These are phyloP conservation scores for Zaprionus africanus DNA, from an alignment of 1,140 invertebrate genomes.

Conservation along the genomic window DNA sequence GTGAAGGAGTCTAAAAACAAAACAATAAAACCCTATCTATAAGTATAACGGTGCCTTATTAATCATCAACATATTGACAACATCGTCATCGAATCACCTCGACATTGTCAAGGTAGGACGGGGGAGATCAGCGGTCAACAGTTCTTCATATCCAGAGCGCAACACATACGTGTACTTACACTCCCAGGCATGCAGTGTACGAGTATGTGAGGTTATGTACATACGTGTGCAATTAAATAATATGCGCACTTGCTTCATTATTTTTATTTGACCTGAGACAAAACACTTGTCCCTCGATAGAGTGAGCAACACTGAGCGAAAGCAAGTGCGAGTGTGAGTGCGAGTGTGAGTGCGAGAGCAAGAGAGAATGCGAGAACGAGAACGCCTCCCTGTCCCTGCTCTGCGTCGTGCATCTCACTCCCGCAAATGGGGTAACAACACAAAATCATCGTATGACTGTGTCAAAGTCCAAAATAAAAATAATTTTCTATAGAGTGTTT, in stretches of 20 bases:
- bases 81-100: conserved; percentile 15
- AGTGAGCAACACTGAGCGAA: not conserved
- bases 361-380: conserved; percentile 2
- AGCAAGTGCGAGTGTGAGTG: not conserved
- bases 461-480: conserved; percentile 82
- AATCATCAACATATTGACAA: conserved; percentile 5
- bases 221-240: conserved; percentile 11
- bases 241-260: conserved; percentile 10
- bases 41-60: not conserved
- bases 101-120: conserved; percentile 11
- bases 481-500: conserved; percentile 57
- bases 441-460: conserved; percentile 80
- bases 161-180: not conserved
- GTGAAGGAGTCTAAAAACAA: not conserved
- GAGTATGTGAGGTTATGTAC: conserved; percentile 1
- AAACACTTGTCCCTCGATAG: conserved; percentile 12
- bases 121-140: not conserved
- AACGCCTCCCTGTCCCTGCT: conserved; percentile 18
- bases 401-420: conserved; percentile 22
- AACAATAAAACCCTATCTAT: not conserved
- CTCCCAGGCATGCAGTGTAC: not conserved
- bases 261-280: conserved; percentile 30
- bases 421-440: conserved; percentile 66
- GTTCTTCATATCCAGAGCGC: not conserved
- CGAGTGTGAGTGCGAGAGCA: not conserved